Base-by-base conservation (phyloP, 2,888 invertebrate species). In the Tupiocoris notatus region DNA sequence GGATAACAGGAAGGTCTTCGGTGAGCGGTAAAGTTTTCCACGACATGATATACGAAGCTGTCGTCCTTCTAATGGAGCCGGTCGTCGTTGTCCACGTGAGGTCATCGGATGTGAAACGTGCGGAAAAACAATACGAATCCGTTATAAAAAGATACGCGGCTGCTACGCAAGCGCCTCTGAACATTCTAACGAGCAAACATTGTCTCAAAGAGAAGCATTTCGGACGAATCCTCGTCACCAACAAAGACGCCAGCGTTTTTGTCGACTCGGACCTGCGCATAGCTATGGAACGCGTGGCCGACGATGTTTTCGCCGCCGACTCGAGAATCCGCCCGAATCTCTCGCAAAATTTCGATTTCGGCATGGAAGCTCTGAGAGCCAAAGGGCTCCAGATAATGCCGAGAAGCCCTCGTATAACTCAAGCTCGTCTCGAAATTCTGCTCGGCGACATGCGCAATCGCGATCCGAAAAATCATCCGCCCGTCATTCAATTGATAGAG, bases 121-220 rank as follows among this genome's bases (percentile, higher is more conserved):
- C 62, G 6, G 63, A 54, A 39, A 73, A 54, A 54, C 63, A 62
- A 20, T 73, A 73, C n/a, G 54, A 20, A 7, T 54, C 21, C 20
- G 73, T 21, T 6, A 20, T n/a, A 0, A 18, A 39, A 22, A 25
- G 21, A 18, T 73, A 54, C 22, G 1, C 61, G 21, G 62, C 24
- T 7, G 54, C 20, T n/a, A 54, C 54, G 0, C 18, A 18, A 17
- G 1, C 20, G 16, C n/a, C 12, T 9, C 7, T 70, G 17, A 58
- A 63, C 54, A 16, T 73, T 9, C 23, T 73, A n/a, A 73, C 73
- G 20, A 73, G 73, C 23, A 61, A 20, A 24, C 73, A 73, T 18
- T 23, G 22, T 1, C 54, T 73, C 39, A 73, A 73, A 25, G 62
- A 61, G 21, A 17, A 22, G 2, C 58, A 73, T 62, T 62, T n/a